Evolutionary conservation across 2,113 vertebrate genomes (phyloP), one percentile per base, ranked within the genome.

Genomic region (Ranitomeya variabilis): DNA sequence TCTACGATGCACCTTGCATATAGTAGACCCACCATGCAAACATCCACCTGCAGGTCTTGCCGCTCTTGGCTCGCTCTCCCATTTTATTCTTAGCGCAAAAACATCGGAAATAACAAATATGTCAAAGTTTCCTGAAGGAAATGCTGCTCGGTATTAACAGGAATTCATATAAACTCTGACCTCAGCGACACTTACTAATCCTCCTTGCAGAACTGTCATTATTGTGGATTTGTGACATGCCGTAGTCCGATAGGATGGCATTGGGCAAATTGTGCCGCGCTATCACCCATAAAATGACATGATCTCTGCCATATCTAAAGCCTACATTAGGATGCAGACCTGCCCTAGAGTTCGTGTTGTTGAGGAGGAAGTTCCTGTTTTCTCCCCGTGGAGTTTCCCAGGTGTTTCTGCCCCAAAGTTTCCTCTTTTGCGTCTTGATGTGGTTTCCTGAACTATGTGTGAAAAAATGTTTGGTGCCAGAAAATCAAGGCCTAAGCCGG

Each of bases 101-200:
- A 26, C 83, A 88, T 77, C 80, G 87, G 87, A 88, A 88, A 88
- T 88, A 88, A 88, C 87, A 88, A 74, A 83, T 64, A 60, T 55
- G 87, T 83, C 80, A 84, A 84, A 13, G 71, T 78, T 88, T 88
- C 87, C 87, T 84, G 67, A 26, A 83, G 87, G 87, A 88, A 88
- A 82, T 77, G 73, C 69, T 55, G 80, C 80, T 62, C 71, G 57
- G 59, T 6, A 64, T 12, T 88, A 81, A 83, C 87, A 76, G 87
- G 87, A 88, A 88, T 83, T 74, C 37, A 37, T 37, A 64, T 87
- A 80, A 87, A 83, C 69, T 23, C 45, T 84, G 82, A 84, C 64
- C 64, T 84, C n/a, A 8, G 7, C 26, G 19, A 37, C 26, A 54
- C 81, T 83, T 69, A 52, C 16, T 69, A n/a, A 67, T 21, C 31